Evolutionary conservation across 2,113 vertebrate genomes (phyloP), one percentile per base, ranked within the genome.

Genomic region (Tichodroma muraria): DNA sequence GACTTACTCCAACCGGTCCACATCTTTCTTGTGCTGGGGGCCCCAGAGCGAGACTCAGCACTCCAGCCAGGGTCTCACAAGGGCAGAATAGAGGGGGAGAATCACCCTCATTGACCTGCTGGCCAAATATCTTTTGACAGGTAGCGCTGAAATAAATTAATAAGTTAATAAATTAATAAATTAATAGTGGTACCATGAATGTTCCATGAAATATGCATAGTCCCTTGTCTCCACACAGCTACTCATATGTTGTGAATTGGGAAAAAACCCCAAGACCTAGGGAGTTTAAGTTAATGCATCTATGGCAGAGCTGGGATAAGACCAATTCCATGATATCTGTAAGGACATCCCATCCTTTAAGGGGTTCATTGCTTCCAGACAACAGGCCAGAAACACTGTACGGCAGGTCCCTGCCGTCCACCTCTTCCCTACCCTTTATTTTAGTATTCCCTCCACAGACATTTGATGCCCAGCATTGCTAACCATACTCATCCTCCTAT

Each of bases 41-140:
- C 13, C 28, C 28, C 23, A 30, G 45, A 53, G 13, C 53, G 30
- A 44, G n/a, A 40, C 21, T 53, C 47, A 47, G 14, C 12, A 31
- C 14, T 35, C 8, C 0, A 1, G 4, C 2, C 44, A 23, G 22
- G 19, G 4, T 65, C 44, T 73, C 52, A n/a, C 1, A 1, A 53
- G 19, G 7, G 16, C 53, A 53, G 20, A 54, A 54, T 27, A 27
- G 6, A 57, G 17, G n/a, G 14, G 17, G 21, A 81, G 11, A 61
- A 47, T 30, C 24, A 31, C 30, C 47, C 25, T 25, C 45, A 38
- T 3, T 47, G 17, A 13, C 21, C 47, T 40, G 9, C 54, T 61
- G 40, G 21, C 14, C 40, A 27, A 37, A 69, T 9, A 13, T 53
- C 61, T 82, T 68, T 53, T 27, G 10, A 22, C 6, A 57, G 13